phyloP scores from a whole-genome alignment of 1,140 invertebrate species.

The Octopus bimaculoides region DNA sequence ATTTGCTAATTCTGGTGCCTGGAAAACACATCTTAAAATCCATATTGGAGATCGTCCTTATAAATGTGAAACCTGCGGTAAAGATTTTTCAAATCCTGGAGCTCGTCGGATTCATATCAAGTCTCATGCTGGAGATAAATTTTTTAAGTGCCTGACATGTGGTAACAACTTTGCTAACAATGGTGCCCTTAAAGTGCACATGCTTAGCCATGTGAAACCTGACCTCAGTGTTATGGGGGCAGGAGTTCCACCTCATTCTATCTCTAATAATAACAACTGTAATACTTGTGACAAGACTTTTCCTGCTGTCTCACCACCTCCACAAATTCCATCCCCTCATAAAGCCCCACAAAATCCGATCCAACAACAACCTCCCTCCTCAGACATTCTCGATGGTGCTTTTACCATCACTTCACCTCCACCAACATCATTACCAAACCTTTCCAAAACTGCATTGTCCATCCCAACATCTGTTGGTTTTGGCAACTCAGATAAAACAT shows the following conservation, averaged over 20 bases:
- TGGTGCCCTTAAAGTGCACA: constrained; percentile 10
- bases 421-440: background rate
- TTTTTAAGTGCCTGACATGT: constrained; percentile 4
- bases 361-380: background rate
- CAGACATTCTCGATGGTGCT: background rate
- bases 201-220: constrained; percentile 10
- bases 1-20: constrained; percentile 70
- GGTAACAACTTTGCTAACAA: constrained; percentile 12
- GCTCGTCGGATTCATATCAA: constrained; percentile 3
- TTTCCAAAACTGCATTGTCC: background rate
- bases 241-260: background rate
- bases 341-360: background rate
- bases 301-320: background rate
- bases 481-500: background rate
- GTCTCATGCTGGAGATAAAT: constrained; percentile 5
- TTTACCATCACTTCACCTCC: background rate
- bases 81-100: constrained; percentile 54
- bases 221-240: background rate
- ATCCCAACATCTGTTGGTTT: constrained; percentile 5
- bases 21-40: constrained; percentile 71
- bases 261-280: background rate
- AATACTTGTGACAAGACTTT: constrained; percentile 8
- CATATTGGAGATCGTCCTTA: constrained; percentile 86
- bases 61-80: constrained; percentile 83
- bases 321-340: background rate